Evolutionary conservation across 1,140 invertebrate genomes (phyloP).

Genomic region (Drosophila triauraria): DNA sequence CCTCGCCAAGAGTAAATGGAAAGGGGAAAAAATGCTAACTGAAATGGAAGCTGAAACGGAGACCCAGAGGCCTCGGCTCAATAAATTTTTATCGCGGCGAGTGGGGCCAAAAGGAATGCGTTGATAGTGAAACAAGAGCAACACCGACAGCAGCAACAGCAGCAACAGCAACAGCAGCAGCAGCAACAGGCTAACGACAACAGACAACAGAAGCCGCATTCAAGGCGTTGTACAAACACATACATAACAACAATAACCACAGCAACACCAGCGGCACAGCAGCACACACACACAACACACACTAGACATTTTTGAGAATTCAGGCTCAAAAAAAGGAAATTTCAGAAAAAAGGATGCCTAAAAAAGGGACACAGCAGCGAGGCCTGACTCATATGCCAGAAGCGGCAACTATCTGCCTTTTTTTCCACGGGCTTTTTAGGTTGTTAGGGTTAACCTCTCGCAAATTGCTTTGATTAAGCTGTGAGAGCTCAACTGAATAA

Average conservation of each 20-base stretch:
- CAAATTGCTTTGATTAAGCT: constrained; percentile 71
- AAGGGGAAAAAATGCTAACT: constrained; percentile 48
- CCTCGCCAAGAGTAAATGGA: neutral
- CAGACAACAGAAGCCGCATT: constrained; percentile 73
- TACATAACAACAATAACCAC: constrained; percentile 63
- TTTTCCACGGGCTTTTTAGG: constrained; percentile 11
- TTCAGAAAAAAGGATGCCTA: constrained; percentile 8
- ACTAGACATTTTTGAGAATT: constrained; percentile 48
- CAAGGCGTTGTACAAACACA: constrained; percentile 80
- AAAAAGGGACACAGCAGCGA: constrained; percentile 12
- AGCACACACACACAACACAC: constrained; percentile 7
- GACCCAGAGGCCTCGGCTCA: constrained; percentile 72
- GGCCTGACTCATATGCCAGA: constrained; percentile 39
- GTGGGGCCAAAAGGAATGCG: constrained; percentile 72
- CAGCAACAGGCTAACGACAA: constrained; percentile 56
- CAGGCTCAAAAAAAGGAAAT: constrained; percentile 17
- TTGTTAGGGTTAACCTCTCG: constrained; percentile 46
- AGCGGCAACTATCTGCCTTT: constrained; percentile 30
- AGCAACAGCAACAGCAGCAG: constrained; percentile 26
- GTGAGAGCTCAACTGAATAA: constrained; percentile 50
- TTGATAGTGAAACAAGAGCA: constrained; percentile 77
- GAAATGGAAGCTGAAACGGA: constrained; percentile 52
- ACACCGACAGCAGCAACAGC: constrained; percentile 53
- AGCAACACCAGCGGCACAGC: constrained; percentile 26
- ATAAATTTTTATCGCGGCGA: constrained; percentile 78